Conservation (phyloP, 2,113 vertebrate species). For the Corythaixoides concolor region DNA sequence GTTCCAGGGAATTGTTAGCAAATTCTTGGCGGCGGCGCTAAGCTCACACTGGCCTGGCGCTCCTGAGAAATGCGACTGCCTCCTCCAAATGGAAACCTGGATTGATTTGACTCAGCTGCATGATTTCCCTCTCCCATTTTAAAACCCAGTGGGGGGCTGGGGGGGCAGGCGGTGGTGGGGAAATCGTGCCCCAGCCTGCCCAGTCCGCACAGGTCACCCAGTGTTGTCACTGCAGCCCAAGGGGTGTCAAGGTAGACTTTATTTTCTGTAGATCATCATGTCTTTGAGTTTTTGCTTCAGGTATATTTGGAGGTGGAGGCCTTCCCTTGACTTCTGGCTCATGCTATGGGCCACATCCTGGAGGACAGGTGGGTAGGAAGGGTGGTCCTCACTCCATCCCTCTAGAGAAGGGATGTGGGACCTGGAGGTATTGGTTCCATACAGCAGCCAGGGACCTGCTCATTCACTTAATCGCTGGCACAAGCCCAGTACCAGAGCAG, state of each 20-base stretch:
- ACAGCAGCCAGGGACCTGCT: not conserved
- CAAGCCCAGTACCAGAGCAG: not conserved
- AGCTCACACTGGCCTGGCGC: not conserved
- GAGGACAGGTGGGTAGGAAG: not conserved
- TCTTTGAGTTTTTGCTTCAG: not conserved
- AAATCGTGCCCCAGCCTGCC: not conserved
- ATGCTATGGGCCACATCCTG: not conserved
- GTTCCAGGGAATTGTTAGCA: conserved; percentile 35
- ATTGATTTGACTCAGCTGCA: not conserved
- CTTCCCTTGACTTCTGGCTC: not conserved
- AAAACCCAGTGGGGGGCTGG: not conserved
- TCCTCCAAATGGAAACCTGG: not conserved
- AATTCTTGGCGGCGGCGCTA: conserved; percentile 20
- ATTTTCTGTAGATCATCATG: not conserved
- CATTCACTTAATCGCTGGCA: not conserved
- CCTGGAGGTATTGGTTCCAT: not conserved
- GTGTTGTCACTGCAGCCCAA: fast-evolving
- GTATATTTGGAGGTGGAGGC: not conserved
- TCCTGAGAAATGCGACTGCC: not conserved
- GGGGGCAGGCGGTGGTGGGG: not conserved
- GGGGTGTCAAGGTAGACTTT: not conserved
- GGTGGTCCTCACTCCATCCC: not conserved
- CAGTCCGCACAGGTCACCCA: not conserved
- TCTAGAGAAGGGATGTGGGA: not conserved
- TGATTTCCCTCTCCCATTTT: not conserved